phyloP scores from a whole-genome alignment of 2,888 invertebrate species.

The Abrostola triplasia region DNA sequence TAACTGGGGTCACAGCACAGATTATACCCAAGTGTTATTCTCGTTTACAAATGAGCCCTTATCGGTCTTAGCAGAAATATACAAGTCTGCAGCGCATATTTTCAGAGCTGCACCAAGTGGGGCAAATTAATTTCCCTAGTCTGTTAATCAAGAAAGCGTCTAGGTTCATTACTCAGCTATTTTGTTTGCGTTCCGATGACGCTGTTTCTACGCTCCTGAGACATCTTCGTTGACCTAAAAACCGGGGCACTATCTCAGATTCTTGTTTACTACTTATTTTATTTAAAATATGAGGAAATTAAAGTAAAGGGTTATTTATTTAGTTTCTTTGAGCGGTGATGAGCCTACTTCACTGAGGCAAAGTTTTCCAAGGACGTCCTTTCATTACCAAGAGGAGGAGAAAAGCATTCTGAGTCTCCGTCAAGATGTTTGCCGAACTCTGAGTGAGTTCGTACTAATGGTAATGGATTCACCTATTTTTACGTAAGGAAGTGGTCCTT shows the following conservation, averaged over 20 bases:
- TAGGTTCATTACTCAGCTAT: constrained; percentile 48
- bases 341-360: constrained; percentile 32
- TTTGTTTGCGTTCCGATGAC: constrained; percentile 46
- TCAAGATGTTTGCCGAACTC: too few species aligned
- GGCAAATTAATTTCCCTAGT: constrained; percentile 40
- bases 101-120: constrained; percentile 25
- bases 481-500: too few species aligned
- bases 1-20: not conserved
- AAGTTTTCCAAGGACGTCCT: constrained; percentile 29
- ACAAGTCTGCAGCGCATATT: constrained; percentile 21
- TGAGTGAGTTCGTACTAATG: too few species aligned
- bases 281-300: constrained; percentile 30
- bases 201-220: constrained; percentile 21
- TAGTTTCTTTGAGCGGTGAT: constrained; percentile 13
- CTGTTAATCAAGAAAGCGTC: constrained; percentile 48
- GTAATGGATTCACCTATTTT: too few species aligned
- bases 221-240: constrained; percentile 34
- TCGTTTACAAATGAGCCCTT: not conserved
- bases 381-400: constrained; percentile 21
- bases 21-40: not conserved
- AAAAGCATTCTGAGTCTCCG: not conserved
- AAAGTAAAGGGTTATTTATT: constrained; percentile 40
- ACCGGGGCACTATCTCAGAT: constrained; percentile 22
- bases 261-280: constrained; percentile 26
- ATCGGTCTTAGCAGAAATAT: constrained; percentile 4